Conservation (phyloP, 2,888 invertebrate species). For the Auanema freiburgensis region DNA sequence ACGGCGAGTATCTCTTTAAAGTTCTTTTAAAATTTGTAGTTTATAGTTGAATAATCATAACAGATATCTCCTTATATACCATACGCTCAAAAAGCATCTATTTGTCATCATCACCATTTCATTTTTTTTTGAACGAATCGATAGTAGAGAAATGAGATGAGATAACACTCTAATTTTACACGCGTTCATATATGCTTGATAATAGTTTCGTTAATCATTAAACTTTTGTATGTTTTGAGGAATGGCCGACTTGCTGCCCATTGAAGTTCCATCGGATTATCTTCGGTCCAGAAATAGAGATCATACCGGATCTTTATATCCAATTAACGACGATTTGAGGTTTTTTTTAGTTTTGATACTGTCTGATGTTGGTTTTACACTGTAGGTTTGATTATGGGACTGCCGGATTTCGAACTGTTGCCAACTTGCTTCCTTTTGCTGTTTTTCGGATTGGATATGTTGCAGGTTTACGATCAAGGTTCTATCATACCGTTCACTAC, state of each 20-base stretch:
- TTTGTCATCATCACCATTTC: too few relatives aligned
- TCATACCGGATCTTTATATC: constrained; percentile 4
- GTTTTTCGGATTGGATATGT: constrained; percentile 91
- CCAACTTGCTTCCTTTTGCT: constrained; percentile 79
- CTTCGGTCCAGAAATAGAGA: constrained; percentile 27
- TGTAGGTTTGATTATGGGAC: constrained; percentile 46
- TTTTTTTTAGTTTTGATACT: constrained; percentile 9
- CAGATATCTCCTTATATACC: too few relatives aligned
- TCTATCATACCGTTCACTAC: background rate
- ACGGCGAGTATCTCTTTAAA: too few relatives aligned
- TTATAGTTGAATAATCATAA: too few relatives aligned
- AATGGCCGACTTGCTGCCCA: constrained; percentile 23
- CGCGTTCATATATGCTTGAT: too few relatives aligned
- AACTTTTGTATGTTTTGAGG: constrained; percentile 4
- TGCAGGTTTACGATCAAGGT: constrained; percentile 80
- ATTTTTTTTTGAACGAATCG: too few relatives aligned
- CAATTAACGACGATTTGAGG: constrained; percentile 15
- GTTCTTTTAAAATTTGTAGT: too few relatives aligned
- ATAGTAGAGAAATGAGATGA: too few relatives aligned
- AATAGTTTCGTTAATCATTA: too few relatives aligned
- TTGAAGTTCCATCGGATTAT: constrained; percentile 25
- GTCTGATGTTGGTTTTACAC: constrained; percentile 5
- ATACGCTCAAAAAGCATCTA: too few relatives aligned
- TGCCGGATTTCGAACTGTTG: constrained; percentile 53
- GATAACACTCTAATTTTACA: too few relatives aligned